These are phyloP conservation scores for Anas platyrhynchos DNA, from an alignment of 2,113 vertebrate genomes.

Conservation along the genomic window DNA sequence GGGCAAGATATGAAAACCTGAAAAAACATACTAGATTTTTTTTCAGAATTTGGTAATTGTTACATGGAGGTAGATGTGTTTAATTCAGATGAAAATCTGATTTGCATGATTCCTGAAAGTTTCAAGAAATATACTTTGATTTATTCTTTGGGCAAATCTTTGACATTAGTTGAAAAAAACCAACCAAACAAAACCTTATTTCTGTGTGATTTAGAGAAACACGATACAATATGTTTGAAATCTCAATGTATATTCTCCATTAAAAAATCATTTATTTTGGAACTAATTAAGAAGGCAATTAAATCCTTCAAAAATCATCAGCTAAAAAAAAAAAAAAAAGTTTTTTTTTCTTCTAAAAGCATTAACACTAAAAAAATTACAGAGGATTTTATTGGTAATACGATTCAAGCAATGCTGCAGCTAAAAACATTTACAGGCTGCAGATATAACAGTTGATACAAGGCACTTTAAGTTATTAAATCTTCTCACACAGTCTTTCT, in stretches of 20 bases:
- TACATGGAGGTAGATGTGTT: neutral
- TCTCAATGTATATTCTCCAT: neutral
- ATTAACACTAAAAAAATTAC: neutral
- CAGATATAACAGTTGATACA: neutral
- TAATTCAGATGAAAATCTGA: neutral
- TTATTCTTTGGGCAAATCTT: neutral
- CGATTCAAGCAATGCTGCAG: neutral
- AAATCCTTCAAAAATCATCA: neutral
- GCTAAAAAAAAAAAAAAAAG: neutral
- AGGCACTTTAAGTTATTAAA: neutral
- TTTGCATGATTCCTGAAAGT: neutral
- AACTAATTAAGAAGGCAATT: neutral
- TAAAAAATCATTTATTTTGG: neutral
- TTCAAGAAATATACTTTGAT: neutral
- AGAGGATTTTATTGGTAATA: neutral
- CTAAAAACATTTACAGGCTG: neutral
- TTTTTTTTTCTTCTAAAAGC: neutral
- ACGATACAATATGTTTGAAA: neutral
- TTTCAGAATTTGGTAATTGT: neutral
- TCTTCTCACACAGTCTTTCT: neutral
- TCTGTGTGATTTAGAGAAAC: neutral
- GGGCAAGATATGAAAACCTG: neutral
- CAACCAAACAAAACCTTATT: neutral
- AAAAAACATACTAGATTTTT: neutral
- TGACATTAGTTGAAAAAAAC: neutral